These are phyloP conservation scores for Heliconius hewitsoni DNA, from an alignment of 1,140 invertebrate genomes.

Conservation along the genomic window DNA sequence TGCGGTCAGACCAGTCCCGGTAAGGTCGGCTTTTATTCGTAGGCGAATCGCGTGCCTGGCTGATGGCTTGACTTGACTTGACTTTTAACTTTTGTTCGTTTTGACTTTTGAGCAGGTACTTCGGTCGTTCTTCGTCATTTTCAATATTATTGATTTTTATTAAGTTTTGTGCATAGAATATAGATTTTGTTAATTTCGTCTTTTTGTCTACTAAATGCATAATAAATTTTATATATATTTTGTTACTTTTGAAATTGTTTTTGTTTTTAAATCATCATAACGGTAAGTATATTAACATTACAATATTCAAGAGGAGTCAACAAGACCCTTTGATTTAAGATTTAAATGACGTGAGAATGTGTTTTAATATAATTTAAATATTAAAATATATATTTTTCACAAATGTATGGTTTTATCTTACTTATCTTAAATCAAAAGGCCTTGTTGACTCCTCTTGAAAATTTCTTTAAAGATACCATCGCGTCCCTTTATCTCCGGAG, in stretches of 20 bases:
- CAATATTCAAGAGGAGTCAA: too few species aligned
- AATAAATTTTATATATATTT: not conserved
- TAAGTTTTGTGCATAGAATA: not conserved
- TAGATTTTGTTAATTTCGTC: not conserved
- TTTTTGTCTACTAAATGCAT: not conserved
- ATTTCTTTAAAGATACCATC: conserved; percentile 19
- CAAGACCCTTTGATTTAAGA: too few species aligned
- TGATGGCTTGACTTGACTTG: conserved; percentile 32
- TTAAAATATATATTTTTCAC: not conserved
- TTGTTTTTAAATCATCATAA: too few species aligned
- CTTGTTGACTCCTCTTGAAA: conserved; percentile 13
- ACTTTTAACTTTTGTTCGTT: conserved; percentile 14
- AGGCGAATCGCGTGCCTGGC: conserved; percentile 58
- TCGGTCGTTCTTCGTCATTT: not conserved
- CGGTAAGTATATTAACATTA: too few species aligned
- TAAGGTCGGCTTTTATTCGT: conserved; percentile 68
- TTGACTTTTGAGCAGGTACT: conserved; percentile 14
- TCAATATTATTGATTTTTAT: not conserved
- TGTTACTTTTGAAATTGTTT: too few species aligned
- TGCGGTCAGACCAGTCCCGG: conserved; percentile 67
- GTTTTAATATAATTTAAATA: too few species aligned
- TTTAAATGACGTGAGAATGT: too few species aligned
- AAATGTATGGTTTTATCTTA: conserved; percentile 19
- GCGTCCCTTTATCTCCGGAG: conserved; percentile 23
- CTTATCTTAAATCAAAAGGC: conserved; percentile 29